phyloP scores from a whole-genome alignment of 2,797 vertebrate genomes.

The Discoglossus pictus region DNA sequence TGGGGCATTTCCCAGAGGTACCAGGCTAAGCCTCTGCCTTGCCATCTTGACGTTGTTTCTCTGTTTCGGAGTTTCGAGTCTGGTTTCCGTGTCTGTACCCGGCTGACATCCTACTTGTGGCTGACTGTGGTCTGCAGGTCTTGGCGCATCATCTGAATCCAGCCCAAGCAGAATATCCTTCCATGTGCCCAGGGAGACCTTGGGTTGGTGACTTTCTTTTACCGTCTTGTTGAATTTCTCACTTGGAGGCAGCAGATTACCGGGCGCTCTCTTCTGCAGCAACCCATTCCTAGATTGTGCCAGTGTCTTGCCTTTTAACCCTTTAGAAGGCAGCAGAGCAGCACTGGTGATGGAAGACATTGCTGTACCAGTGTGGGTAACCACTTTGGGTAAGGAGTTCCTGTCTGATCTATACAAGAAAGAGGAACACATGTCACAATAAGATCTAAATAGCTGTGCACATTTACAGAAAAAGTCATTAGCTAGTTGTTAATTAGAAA shows the following conservation, averaged over 20 bases:
- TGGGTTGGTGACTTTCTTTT: background rate
- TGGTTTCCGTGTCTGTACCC: background rate
- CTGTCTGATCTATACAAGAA: slow-evolving; percentile 1
- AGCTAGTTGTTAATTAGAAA: too few relatives aligned
- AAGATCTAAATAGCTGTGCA: too few relatives aligned
- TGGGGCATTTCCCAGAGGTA: background rate
- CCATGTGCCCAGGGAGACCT: background rate
- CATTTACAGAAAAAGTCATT: too few relatives aligned
- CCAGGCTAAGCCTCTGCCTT: slow-evolving; percentile 7
- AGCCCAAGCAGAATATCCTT: slow-evolving; percentile 33
- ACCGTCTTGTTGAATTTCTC: background rate
- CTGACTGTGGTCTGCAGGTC: background rate
- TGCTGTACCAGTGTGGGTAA: background rate
- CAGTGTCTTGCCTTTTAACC: background rate
- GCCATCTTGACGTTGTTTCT: background rate
- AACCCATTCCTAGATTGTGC: background rate
- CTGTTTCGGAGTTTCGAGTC: background rate
- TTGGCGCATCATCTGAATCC: background rate
- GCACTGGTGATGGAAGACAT: background rate
- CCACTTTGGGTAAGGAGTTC: slow-evolving; percentile 21
- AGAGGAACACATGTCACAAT: too few relatives aligned
- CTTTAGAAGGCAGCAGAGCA: background rate
- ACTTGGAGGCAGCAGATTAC: background rate
- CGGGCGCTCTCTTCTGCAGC: slow-evolving; percentile 8
- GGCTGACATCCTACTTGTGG: background rate